Evolutionary conservation across 2,797 vertebrate species (phyloP).

Genomic region (Coracias cyanogaster): DNA sequence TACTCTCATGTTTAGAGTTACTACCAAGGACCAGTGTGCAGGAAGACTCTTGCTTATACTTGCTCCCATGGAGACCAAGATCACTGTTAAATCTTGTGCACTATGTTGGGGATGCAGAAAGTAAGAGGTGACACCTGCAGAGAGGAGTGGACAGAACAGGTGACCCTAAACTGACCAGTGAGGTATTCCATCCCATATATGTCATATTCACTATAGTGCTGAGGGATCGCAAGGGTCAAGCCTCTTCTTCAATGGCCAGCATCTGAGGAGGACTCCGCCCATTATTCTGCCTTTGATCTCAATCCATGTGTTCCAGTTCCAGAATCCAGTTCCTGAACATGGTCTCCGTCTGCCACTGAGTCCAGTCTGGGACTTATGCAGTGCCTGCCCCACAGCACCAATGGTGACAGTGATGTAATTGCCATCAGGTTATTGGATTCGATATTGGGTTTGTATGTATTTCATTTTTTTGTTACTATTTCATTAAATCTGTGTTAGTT

Average conservation of each 20-base stretch:
- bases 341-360: not conserved
- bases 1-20: not conserved
- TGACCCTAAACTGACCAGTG: not conserved
- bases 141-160: not conserved
- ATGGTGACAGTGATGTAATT: not conserved
- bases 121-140: not conserved
- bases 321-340: not conserved
- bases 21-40: not conserved
- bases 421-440: not conserved
- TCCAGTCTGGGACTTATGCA: not conserved
- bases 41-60: not conserved
- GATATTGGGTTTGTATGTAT: not conserved
- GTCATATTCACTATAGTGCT: not conserved
- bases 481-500: not conserved
- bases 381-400: not conserved
- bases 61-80: not conserved
- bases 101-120: not conserved
- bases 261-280: not conserved
- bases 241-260: not conserved
- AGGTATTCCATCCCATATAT: not conserved
- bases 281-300: not conserved
- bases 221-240: not conserved
- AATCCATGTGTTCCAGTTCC: not conserved
- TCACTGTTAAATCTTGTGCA: not conserved
- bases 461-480: not conserved